Evolutionary conservation across 2,113 vertebrate species (phyloP).

Genomic region (Psittacus erithacus): DNA sequence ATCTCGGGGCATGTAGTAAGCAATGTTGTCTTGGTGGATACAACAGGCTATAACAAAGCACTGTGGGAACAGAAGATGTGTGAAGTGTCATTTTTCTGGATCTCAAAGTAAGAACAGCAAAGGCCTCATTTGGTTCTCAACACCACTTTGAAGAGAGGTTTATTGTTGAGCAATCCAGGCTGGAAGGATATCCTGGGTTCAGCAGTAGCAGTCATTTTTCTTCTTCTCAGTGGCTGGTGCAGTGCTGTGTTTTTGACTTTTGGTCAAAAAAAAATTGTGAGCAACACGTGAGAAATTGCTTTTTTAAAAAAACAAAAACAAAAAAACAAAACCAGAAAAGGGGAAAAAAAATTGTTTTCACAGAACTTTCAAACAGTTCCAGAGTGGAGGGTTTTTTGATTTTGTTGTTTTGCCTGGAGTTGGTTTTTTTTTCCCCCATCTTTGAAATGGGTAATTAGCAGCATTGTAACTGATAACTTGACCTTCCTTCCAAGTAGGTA

Average conservation of each 20-base stretch:
- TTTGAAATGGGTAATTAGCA: background rate
- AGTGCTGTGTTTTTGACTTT: no score
- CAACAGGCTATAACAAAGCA: background rate
- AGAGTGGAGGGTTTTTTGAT: background rate
- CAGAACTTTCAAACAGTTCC: background rate
- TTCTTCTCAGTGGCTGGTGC: no score
- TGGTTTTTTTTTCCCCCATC: rapidly evolving
- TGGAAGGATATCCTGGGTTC: background rate
- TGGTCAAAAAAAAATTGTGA: background rate
- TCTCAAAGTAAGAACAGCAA: background rate
- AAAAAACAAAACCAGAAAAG: background rate
- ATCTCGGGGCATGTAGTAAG: rapidly evolving
- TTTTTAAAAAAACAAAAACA: background rate
- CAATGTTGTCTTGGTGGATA: background rate
- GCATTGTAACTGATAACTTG: background rate
- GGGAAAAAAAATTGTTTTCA: background rate
- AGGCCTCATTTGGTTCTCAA: rapidly evolving
- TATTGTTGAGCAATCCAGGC: background rate
- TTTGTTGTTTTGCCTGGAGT: background rate
- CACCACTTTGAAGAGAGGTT: background rate
- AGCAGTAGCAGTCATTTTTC: no score
- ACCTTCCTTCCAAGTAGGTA: background rate
- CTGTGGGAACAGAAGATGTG: background rate
- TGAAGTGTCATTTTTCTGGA: background rate
- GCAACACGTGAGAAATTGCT: background rate